These are phyloP conservation scores for Sarcophaga bullata DNA, from an alignment of 1,140 invertebrate genomes.

Conservation along the genomic window DNA sequence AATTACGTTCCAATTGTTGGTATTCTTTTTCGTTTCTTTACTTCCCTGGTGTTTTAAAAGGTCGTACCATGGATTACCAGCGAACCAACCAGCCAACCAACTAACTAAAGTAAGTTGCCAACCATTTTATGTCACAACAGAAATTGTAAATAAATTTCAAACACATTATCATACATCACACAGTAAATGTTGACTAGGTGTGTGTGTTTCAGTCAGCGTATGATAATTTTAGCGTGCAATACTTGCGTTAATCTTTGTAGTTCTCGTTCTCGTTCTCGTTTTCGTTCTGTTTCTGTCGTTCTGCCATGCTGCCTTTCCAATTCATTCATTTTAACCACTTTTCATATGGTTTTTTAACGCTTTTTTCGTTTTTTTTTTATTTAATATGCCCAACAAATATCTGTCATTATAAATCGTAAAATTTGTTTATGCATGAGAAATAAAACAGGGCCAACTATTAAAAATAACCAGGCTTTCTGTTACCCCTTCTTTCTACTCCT, in stretches of 20 bases:
- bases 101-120: background rate
- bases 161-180: background rate
- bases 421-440: background rate
- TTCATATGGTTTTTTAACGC: no score
- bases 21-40: no score
- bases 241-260: constrained; percentile 9
- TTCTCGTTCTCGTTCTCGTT: background rate
- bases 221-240: constrained; percentile 7
- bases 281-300: no score
- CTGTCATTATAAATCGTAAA: constrained; percentile 15
- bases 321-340: no score
- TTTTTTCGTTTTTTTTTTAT: background rate
- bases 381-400: constrained; percentile 1
- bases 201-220: background rate
- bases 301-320: no score
- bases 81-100: no score
- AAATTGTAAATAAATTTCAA: background rate
- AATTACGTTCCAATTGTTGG: no score
- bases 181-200: background rate
- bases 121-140: background rate
- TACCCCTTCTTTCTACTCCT: no score
- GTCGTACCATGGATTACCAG: no score
- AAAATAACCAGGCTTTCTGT: no score
- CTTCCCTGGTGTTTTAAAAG: no score
- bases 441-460: no score